Base-by-base conservation (phyloP, 2,113 vertebrate genomes). In the Grallaria varia region DNA sequence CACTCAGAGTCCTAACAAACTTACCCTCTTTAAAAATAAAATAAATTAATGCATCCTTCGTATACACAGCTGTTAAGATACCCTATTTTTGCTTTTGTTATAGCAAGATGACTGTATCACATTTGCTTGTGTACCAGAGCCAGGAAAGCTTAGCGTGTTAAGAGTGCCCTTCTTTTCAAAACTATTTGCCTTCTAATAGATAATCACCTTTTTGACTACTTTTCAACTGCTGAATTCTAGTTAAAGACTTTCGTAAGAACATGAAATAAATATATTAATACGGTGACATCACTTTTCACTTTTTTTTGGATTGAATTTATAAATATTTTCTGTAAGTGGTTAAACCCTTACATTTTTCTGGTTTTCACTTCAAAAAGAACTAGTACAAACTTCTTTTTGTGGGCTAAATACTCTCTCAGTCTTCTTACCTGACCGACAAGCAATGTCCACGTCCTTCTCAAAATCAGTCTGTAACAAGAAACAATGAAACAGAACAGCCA, bases 371-470 rank as follows among this genome's bases (percentile, higher is more conserved):
- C 59, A 62, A 19, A 75, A 62, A 47, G 12, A 71, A 44, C 31
- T 81, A 5, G 1, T 18, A 60, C 9, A 59, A 62, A 30, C 40
- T 63, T 47, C 17, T 63, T 75, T 94, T 79, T 83, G 27, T 42
- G 80, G 63, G 58, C 64, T 81, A 84, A 81, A 90, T 71, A 73
- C 42, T 79, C 63, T 82, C 30, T 25, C 71, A 74, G 1, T 42
- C 76, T 55, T 93, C 98, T 98, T 99, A 99, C 99, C 99, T 98
- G 99, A 99, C 96, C 99, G 98, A 97, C 99, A 99, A 96, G 99
- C 99, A 97, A 99, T 99, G 98, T 99, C 99, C 97, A 99, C 99
- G 20, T 99, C 99, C 97, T 99, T 99, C 98, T 99, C 99, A 97
- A 99, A 99, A 98, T 99, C 99, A 93, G 99, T 99, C 99, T 99